Conservation (phyloP, 2,888 invertebrate genomes). For the Schizaphis graminum region DNA sequence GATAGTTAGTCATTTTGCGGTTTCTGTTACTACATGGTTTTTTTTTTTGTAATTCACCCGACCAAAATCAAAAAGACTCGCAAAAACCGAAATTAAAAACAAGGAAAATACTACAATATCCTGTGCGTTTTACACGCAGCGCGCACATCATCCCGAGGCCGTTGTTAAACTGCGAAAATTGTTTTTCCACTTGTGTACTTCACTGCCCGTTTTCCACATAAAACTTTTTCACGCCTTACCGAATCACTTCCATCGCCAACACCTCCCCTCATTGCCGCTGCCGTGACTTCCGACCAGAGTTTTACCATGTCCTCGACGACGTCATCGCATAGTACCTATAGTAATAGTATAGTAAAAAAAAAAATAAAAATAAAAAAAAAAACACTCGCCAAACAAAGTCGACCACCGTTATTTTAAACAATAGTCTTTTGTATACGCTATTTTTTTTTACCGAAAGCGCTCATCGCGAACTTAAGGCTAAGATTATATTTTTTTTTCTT, state of each 20-base stretch:
- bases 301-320: neutral
- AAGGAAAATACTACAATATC: constrained; percentile 32
- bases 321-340: neutral
- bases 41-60: neutral
- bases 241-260: neutral
- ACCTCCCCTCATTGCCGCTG: neutral
- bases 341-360: neutral
- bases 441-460: neutral
- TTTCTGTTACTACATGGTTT: neutral
- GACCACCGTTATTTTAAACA: neutral
- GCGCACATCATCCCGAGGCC: constrained; percentile 3
- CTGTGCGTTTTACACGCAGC: neutral
- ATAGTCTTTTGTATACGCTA: neutral
- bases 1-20: neutral
- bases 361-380: neutral
- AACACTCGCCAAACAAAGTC: neutral
- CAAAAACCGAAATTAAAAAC: constrained; percentile 55
- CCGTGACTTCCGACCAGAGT: constrained; percentile 27
- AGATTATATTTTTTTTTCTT: neutral
- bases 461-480: neutral
- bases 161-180: constrained; percentile 61
- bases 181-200: constrained; percentile 48
- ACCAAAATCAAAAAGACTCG: neutral
- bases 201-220: constrained; percentile 1
- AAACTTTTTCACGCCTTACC: constrained; percentile 48